A percentile compares a stretch with the other conserved stretches of the same genome.
Evolutionary conservation across 2,113 vertebrate genomes (phyloP).

Genomic region (Sinocyclocheilus grahami): DNA sequence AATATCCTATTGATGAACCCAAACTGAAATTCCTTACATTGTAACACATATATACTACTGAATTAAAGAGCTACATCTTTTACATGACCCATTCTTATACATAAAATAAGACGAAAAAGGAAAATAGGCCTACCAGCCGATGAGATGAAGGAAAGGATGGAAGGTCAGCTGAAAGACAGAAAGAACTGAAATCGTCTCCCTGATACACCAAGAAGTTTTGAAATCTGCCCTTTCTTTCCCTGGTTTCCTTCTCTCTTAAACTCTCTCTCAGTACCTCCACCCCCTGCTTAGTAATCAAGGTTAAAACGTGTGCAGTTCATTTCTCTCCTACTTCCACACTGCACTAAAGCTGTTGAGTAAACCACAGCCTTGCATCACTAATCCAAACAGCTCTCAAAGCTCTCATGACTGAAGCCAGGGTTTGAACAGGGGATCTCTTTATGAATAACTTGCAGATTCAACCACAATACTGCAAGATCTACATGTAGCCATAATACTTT

Average conservation of each 20-base stretch:
- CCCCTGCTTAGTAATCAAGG: background rate
- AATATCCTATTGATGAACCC: background rate
- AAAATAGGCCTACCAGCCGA: background rate
- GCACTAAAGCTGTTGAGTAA: background rate
- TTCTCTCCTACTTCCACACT: background rate
- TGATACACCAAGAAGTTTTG: background rate
- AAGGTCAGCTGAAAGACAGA: constrained; percentile 13
- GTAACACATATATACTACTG: background rate
- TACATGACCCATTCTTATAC: too few relatives aligned
- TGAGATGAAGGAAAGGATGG: background rate
- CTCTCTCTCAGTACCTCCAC: background rate
- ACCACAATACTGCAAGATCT: background rate
- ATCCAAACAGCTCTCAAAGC: constrained; percentile 22
- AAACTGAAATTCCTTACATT: background rate
- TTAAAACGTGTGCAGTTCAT: constrained; percentile 24
- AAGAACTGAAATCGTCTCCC: background rate
- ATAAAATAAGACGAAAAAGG: background rate
- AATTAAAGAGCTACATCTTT: too few relatives aligned
- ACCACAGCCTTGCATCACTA: constrained; percentile 22
- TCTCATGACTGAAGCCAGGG: background rate
- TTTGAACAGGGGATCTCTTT: background rate
- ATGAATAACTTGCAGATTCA: background rate
- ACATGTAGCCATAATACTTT: background rate
- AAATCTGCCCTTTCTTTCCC: background rate
- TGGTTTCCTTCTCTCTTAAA: background rate